Conservation (phyloP, 1,140 invertebrate genomes). For the Samia ricini region DNA sequence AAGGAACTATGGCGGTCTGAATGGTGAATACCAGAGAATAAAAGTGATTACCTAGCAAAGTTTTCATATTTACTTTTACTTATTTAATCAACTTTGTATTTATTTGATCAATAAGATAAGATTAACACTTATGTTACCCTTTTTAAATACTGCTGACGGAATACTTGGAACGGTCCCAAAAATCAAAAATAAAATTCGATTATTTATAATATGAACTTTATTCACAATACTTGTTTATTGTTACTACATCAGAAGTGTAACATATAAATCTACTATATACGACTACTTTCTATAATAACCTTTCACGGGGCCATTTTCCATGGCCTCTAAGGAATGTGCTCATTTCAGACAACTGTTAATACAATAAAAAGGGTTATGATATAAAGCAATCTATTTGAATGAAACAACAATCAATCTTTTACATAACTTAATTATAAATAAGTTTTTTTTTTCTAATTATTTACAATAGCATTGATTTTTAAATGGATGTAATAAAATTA, state of each 20-base stretch:
- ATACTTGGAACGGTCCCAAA: no score
- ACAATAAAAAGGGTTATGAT: neutral
- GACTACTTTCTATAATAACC: conserved; percentile 6
- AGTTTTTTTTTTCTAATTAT: neutral
- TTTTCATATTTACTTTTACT: no score
- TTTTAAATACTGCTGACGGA: no score
- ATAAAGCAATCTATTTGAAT: neutral
- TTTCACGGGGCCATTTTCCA: conserved; percentile 8
- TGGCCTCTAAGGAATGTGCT: conserved; percentile 11
- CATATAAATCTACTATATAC: conserved; percentile 6
- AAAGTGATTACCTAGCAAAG: no score
- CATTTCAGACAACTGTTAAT: neutral
- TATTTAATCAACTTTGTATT: no score
- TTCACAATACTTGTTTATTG: conserved; percentile 46
- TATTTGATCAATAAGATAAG: no score
- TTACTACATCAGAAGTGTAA: conserved; percentile 12
- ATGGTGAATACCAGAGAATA: no score
- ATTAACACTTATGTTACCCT: no score
- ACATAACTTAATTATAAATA: conserved; percentile 10
- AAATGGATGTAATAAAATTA: neutral
- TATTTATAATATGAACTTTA: conserved; percentile 34
- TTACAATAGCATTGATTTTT: neutral
- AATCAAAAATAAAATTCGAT: conserved; percentile 2
- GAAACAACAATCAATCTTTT: neutral
- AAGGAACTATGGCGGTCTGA: no score